Conservation (phyloP, 2,113 vertebrate species). For the Protobothrops mucrosquamatus region DNA sequence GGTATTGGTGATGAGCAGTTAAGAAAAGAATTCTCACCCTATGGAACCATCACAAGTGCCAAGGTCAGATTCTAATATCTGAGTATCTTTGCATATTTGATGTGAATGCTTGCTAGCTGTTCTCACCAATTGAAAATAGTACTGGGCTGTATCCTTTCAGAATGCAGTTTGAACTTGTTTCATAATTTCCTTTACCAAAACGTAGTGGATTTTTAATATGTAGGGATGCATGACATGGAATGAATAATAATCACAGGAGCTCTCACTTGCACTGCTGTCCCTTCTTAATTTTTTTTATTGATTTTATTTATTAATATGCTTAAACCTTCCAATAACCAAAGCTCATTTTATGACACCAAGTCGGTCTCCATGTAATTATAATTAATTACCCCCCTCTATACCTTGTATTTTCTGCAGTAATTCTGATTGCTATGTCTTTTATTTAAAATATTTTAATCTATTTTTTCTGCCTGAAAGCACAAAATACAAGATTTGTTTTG, state of each 20-base stretch:
- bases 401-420: neutral
- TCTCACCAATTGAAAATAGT: neutral
- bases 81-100: neutral
- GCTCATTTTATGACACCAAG: neutral
- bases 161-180: neutral
- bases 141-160: neutral
- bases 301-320: neutral
- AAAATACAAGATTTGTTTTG: neutral
- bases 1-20: slow-evolving; percentile 87
- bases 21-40: slow-evolving; percentile 92
- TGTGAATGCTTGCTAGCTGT: neutral
- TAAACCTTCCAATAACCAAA: neutral
- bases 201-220: neutral
- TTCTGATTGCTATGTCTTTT: neutral
- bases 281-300: neutral
- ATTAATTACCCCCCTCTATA: neutral
- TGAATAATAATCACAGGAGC: neutral
- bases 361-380: neutral
- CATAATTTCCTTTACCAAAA: neutral
- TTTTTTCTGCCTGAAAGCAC: neutral
- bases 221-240: neutral
- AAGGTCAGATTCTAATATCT: slow-evolving; percentile 76
- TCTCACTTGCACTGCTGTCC: neutral
- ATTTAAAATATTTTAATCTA: neutral
- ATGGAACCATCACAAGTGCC: slow-evolving; percentile 93